Conservation (phyloP, 2,888 invertebrate species). For the Nineta flava region DNA sequence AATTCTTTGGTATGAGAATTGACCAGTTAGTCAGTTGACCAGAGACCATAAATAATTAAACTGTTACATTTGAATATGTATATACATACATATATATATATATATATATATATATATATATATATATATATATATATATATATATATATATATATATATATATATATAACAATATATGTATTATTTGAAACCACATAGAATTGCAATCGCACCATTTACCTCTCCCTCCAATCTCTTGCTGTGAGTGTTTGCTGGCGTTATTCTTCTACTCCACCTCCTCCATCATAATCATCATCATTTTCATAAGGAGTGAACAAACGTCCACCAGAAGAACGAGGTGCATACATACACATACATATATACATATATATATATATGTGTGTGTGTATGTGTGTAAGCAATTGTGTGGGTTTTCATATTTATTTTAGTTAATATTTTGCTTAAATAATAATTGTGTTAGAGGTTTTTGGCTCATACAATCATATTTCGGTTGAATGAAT, state of each 20-base stretch:
- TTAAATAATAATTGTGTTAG: too few relatives aligned
- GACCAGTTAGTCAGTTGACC: slow-evolving; percentile 16
- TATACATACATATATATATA: neutral
- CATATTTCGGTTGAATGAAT: too few relatives aligned
- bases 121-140: neutral
- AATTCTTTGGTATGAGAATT: slow-evolving; percentile 15
- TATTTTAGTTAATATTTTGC: too few relatives aligned
- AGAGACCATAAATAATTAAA: slow-evolving; percentile 27
- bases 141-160: neutral
- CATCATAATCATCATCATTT: too few relatives aligned
- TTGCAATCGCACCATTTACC: neutral
- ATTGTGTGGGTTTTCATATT: too few relatives aligned
- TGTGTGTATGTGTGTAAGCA: too few relatives aligned
- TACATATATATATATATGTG: neutral
- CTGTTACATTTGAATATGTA: slow-evolving; percentile 15
- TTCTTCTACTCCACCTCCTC: too few relatives aligned
- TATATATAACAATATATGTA: neutral
- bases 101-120: neutral
- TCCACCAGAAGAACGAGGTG: neutral
- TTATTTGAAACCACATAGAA: neutral
- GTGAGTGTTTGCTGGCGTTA: too few relatives aligned
- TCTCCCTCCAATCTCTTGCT: too few relatives aligned
- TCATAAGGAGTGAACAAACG: neutral
- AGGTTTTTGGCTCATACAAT: too few relatives aligned
- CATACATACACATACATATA: too few relatives aligned